Conservation (phyloP, 2,888 invertebrate species). For the Hetaerina titia region DNA sequence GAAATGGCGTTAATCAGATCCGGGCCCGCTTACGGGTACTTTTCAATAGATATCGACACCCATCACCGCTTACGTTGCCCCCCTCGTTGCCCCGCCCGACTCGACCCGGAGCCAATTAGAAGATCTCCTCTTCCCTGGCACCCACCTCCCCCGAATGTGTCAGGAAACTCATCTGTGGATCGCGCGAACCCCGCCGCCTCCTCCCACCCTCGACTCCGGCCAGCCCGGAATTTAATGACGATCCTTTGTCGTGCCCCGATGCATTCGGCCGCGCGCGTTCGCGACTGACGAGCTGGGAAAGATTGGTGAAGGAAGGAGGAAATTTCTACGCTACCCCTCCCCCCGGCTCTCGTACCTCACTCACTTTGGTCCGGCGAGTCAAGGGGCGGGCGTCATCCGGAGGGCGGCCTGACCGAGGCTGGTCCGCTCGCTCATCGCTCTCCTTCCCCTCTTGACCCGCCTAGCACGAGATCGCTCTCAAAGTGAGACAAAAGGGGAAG, state of each 20-base stretch:
- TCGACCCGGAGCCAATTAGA: too few relatives aligned
- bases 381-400: neutral
- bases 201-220: too few relatives aligned
- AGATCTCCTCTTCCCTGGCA: too few relatives aligned
- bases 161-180: too few relatives aligned
- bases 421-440: neutral
- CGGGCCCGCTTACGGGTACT: neutral
- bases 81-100: too few relatives aligned
- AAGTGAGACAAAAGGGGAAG: too few relatives aligned
- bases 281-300: neutral
- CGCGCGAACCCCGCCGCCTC: too few relatives aligned
- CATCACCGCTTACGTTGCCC: neutral
- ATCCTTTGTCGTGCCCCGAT: neutral
- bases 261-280: neutral
- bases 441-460: neutral
- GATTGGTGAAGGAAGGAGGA: neutral
- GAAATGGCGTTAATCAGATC: neutral
- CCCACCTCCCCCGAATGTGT: too few relatives aligned
- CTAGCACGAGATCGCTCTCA: neutral
- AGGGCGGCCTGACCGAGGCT: neutral
- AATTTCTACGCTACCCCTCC: neutral
- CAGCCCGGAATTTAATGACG: too few relatives aligned
- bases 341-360: neutral
- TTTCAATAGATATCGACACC: neutral
- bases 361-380: neutral